Evolutionary conservation across 2,797 vertebrate genomes (phyloP).

Genomic region (Basileuterus tristriatus): DNA sequence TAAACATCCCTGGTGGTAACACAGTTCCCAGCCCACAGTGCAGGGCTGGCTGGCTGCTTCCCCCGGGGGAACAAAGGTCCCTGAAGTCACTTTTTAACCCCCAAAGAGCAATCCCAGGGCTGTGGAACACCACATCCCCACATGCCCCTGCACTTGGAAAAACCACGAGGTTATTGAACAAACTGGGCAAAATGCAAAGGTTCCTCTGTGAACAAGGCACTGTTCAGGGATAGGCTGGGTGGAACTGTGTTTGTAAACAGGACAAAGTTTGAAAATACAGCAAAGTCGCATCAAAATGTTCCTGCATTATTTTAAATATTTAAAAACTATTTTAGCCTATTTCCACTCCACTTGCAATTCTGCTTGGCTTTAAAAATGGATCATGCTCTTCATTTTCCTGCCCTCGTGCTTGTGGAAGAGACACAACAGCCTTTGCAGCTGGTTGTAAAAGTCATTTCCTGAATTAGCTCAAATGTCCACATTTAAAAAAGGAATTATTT

Average conservation of each 20-base stretch:
- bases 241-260: rapidly evolving
- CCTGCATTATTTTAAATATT: neutral
- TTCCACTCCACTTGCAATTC: neutral
- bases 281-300: neutral
- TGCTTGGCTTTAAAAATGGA: neutral
- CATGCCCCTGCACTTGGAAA: rapidly evolving
- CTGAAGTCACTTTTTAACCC: neutral
- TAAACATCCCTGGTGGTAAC: neutral
- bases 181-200: neutral
- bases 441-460: neutral
- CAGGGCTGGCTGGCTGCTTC: neutral
- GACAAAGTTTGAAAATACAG: neutral
- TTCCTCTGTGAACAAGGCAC: neutral
- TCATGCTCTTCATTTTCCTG: neutral
- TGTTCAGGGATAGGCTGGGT: neutral
- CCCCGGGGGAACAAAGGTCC: neutral
- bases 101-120: neutral
- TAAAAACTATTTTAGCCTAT: neutral
- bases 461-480: neutral
- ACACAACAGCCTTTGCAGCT: neutral
- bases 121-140: neutral
- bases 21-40: neutral
- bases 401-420: neutral
- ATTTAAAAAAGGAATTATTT: neutral
- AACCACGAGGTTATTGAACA: neutral